A percentile compares a stretch with the other conserved stretches of the same genome.
These are phyloP conservation scores for Copsychus sechellarum DNA, from an alignment of 2,113 vertebrate genomes.

Conservation along the genomic window DNA sequence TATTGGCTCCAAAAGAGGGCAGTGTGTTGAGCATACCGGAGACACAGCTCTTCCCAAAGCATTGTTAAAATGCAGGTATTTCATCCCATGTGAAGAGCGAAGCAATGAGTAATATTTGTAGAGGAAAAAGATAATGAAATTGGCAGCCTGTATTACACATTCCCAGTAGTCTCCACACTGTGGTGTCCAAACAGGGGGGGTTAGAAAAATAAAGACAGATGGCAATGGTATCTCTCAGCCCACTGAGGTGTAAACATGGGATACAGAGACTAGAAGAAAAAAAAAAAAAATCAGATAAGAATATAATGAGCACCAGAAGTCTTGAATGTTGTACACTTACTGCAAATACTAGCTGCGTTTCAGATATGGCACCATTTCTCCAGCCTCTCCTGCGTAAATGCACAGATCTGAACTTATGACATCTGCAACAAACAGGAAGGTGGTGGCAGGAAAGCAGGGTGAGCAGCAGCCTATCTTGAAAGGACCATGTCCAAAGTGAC, in stretches of 20 bases:
- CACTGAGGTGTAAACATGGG: conserved; percentile 54
- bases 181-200: conserved; percentile 21
- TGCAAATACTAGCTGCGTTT: background rate
- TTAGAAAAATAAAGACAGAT: conserved; percentile 77
- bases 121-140: conserved; percentile 32
- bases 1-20: background rate
- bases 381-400: background rate
- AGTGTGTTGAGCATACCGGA: background rate
- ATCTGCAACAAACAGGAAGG: background rate
- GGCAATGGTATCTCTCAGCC: conserved; percentile 37
- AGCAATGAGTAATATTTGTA: conserved; percentile 31
- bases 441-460: background rate
- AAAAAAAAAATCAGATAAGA: background rate
- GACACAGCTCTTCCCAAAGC: background rate
- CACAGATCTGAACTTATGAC: background rate
- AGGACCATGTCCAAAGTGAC: background rate
- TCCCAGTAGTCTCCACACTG: conserved; percentile 19
- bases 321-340: background rate
- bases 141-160: conserved; percentile 25
- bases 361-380: background rate
- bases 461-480: background rate
- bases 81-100: background rate
- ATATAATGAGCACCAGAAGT: background rate
- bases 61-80: background rate
- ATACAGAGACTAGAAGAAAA: background rate